Conservation (phyloP, 2,888 invertebrate species). For the Chesias legatella region DNA sequence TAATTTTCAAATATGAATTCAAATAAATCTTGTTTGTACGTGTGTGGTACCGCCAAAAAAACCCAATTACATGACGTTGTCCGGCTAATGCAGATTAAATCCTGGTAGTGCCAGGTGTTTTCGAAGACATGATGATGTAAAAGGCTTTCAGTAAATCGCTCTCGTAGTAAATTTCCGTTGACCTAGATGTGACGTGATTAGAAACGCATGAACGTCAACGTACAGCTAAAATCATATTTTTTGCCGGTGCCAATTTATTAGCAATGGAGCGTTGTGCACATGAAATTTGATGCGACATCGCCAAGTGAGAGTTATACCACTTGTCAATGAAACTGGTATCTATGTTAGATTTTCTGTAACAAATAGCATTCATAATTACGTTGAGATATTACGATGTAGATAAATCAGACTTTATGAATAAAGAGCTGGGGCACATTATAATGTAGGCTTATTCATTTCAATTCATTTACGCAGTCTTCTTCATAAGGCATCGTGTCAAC, state of each 20-base stretch:
- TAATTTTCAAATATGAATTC: constrained; percentile 41
- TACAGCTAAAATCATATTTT: constrained; percentile 72
- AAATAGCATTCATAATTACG: constrained; percentile 46
- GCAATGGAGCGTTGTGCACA: constrained; percentile 65
- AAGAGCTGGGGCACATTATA: too few species aligned
- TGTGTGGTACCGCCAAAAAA: constrained; percentile 46
- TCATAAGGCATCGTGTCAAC: too few species aligned
- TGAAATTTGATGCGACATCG: constrained; percentile 69
- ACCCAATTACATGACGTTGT: constrained; percentile 52
- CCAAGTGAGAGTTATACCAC: constrained; percentile 77
- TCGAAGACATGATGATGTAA: constrained; percentile 65
- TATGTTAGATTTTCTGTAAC: constrained; percentile 57
- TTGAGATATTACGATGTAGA: constrained; percentile 28
- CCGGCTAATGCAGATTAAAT: constrained; percentile 56
- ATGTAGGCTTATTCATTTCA: too few species aligned
- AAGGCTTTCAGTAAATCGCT: constrained; percentile 72
- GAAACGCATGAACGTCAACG: constrained; percentile 63
- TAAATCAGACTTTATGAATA: too few species aligned
- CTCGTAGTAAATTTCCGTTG: constrained; percentile 73
- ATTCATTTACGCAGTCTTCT: too few species aligned
- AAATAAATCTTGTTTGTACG: constrained; percentile 15
- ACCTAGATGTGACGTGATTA: constrained; percentile 76
- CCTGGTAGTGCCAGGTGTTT: constrained; percentile 70
- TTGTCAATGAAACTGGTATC: constrained; percentile 76
- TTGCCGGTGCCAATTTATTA: constrained; percentile 70